Evolutionary conservation across 1,140 invertebrate genomes (phyloP).

Genomic region (Trichonephila inaurata): DNA sequence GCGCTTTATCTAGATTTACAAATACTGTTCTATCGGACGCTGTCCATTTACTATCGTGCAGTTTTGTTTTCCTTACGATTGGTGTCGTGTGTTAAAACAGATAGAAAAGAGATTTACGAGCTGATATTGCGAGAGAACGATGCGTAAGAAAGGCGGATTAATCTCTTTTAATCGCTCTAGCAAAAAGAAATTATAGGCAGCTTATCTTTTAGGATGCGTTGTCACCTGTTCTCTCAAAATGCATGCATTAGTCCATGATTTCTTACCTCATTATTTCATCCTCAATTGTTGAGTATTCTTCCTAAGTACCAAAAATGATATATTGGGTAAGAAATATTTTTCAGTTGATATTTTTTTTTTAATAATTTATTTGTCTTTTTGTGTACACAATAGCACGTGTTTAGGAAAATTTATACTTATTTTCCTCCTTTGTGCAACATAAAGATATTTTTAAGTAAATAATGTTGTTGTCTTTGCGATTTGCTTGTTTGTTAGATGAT

Average conservation of each 20-base stretch:
- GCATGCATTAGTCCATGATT: conserved; percentile 29
- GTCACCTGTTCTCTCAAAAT: conserved; percentile 66
- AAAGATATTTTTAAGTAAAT: not conserved
- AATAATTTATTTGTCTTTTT: not conserved
- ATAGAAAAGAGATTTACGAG: conserved; percentile 48
- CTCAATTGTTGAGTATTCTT: not conserved
- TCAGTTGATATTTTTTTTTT: not conserved
- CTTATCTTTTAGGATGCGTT: conserved; percentile 69
- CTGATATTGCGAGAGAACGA: conserved; percentile 32
- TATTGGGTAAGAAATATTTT: conserved; percentile 54
- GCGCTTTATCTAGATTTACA: conserved; percentile 36
- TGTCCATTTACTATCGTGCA: conserved; percentile 41
- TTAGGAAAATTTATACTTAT: no score
- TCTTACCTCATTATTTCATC: conserved; percentile 42
- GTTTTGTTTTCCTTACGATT: conserved; percentile 55
- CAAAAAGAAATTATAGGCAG: conserved; percentile 58
- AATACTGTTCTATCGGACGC: conserved; percentile 17
- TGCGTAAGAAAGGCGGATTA: not conserved
- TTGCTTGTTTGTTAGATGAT: not conserved
- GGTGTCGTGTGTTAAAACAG: conserved; percentile 51
- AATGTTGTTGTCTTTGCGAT: not conserved
- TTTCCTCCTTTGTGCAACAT: not conserved
- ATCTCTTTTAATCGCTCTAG: conserved; percentile 54
- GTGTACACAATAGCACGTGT: not conserved
- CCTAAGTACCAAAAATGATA: conserved; percentile 19